Evolutionary conservation across 1,140 invertebrate species (phyloP).

Genomic region (Scaptomyza graminum): DNA sequence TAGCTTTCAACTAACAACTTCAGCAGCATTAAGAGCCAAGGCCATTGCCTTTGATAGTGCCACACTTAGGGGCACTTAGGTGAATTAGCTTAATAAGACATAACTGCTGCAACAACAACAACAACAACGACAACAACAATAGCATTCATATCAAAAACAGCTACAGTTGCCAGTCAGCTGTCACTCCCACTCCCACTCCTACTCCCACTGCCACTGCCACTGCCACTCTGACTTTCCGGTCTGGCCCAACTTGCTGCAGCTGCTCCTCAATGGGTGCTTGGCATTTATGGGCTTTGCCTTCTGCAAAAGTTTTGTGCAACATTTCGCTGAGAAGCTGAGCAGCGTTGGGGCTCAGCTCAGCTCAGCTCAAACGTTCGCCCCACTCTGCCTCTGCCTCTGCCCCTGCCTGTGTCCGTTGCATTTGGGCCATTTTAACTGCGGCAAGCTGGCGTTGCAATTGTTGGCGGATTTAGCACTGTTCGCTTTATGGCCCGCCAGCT

Average conservation of each 20-base stretch:
- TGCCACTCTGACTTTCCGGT: background rate
- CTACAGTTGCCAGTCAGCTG: constrained; percentile 9
- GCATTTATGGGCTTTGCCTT: constrained; percentile 65
- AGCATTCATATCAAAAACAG: constrained; percentile 16
- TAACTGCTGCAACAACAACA: constrained; percentile 40
- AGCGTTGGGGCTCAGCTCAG: background rate
- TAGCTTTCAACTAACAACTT: background rate
- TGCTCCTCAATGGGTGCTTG: constrained; percentile 59
- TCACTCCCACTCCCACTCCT: constrained; percentile 8
- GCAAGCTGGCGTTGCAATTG: constrained; percentile 57
- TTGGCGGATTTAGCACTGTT: constrained; percentile 64
- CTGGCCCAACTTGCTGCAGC: background rate
- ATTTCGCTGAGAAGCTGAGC: constrained; percentile 25
- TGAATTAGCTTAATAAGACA: constrained; percentile 51
- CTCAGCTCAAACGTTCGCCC: background rate
- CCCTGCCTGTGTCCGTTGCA: background rate
- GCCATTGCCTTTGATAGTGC: constrained; percentile 4
- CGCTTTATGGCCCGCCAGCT: constrained; percentile 65
- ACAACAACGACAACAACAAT: background rate
- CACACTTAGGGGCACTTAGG: constrained; percentile 29
- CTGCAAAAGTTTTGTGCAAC: constrained; percentile 58
- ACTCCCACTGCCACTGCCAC: constrained; percentile 1
- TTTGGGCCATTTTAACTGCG: constrained; percentile 51
- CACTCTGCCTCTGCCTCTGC: background rate
- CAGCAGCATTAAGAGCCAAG: background rate